Base-by-base conservation (phyloP, 30 jellyfish, hydroid and myxozoan genomes). In the Sanderia malayensis region DNA sequence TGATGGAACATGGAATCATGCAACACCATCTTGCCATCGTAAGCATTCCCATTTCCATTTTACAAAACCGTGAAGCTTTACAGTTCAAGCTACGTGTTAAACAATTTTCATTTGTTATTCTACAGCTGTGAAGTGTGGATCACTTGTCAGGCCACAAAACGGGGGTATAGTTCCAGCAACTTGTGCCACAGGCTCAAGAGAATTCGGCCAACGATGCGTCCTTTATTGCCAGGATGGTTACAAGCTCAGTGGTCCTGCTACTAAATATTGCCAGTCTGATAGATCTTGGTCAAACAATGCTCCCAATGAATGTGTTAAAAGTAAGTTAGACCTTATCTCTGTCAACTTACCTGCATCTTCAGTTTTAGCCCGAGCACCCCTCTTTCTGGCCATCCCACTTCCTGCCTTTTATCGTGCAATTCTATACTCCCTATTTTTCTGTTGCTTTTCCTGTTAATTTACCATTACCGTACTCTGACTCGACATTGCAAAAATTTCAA, bases 131-230 rank as follows among this genome's bases (percentile, higher is more conserved):
- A 92, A 74, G 20, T 93, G 99, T 60, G 89, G 95, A 1, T 61
- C 81, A 3, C 69, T 93, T 32, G 29, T 65, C 3, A 71, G 96
- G 58, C 99, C 99, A 20, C 74, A 66, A 60, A 55, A 93, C 37
- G 99, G 99, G 9, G 99, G 99, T 71, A 60, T 93, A 0, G 92
- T 80, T 31, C 99, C 99, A 21, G 67, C 94, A 20, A 73, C 66
- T 20, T 93, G 99, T 25, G 91, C 85, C 44, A 44, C 82, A 18
- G 85, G 86, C 7, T 55, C 22, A 10, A 71, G 88, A 27, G 99
- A 85, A 61, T 93, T 63, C 61, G 99, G 99, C 23, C 99, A 93
- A 46, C 88, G 99, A 62, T 93, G 99, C 61, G 96, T 93, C 24
- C 91, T 89, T 27, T 93, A 93, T 55, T 93, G 99, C 52, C 60